Evolutionary conservation across 2,797 vertebrate genomes (phyloP).

Genomic region (Peromyscus melanophrys): DNA sequence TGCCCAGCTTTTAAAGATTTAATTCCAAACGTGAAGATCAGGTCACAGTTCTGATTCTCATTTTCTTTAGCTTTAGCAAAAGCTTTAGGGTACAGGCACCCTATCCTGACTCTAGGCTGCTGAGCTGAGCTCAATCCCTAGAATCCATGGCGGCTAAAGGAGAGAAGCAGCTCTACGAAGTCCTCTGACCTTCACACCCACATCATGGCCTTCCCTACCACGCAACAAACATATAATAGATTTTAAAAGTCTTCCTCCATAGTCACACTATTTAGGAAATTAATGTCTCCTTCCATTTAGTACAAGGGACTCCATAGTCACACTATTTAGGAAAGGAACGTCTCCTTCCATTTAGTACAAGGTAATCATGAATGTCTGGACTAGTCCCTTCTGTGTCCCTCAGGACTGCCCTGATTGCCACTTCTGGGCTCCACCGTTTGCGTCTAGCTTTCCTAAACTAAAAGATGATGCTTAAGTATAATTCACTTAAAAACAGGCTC

Average conservation of each 20-base stretch:
- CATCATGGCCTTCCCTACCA: neutral
- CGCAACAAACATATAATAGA: neutral
- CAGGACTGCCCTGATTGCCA: neutral
- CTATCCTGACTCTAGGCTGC: neutral
- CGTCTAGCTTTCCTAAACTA: neutral
- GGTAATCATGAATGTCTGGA: neutral
- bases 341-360: too few relatives aligned
- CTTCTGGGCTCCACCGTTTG: neutral
- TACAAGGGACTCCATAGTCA: too few relatives aligned
- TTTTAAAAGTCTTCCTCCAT: neutral
- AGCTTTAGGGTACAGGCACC: neutral
- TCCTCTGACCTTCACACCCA: neutral
- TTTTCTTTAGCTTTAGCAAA: neutral
- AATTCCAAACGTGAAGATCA: constrained; percentile 27
- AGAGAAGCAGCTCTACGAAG: neutral
- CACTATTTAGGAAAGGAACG: too few relatives aligned
- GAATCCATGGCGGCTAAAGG: neutral
- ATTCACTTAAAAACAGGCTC: neutral
- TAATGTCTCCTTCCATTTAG: neutral
- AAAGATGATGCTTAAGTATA: constrained; percentile 46
- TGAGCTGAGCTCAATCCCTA: neutral
- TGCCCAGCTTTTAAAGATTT: neutral
- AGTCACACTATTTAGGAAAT: constrained; percentile 2
- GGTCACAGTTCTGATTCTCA: neutral
- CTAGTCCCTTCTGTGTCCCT: neutral